Conservation (phyloP, 2,888 invertebrate species). For the Protonemura montana region DNA sequence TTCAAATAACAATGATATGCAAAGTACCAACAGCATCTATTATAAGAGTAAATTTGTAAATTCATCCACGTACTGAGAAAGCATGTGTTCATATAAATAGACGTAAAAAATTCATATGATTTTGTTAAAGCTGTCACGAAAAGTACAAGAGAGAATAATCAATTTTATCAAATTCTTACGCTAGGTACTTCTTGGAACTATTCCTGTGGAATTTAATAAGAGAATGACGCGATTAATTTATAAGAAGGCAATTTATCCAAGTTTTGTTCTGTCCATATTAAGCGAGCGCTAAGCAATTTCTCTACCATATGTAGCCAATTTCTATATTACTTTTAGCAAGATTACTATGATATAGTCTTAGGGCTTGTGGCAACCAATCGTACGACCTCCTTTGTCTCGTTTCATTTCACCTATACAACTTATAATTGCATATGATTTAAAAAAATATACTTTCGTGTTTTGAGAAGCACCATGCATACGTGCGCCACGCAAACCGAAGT, state of each 20-base stretch:
- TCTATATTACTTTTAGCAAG: neutral
- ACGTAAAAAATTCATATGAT: neutral
- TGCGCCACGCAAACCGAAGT: neutral
- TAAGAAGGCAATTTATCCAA: slow-evolving; percentile 7
- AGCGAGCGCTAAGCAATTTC: neutral
- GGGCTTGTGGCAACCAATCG: neutral
- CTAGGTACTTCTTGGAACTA: neutral
- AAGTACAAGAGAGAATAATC: neutral
- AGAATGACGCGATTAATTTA: slow-evolving; percentile 12
- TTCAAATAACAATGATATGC: neutral
- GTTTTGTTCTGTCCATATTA: neutral
- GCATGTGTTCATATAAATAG: neutral
- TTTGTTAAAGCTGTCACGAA: neutral
- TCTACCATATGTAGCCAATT: slow-evolving; percentile 2
- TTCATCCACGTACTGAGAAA: neutral
- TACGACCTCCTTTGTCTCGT: neutral
- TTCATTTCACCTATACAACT: neutral
- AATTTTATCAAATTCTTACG: neutral
- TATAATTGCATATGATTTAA: neutral
- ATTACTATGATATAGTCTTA: neutral
- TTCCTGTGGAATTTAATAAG: neutral
- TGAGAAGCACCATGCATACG: neutral
- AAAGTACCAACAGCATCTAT: neutral
- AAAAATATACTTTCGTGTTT: neutral
- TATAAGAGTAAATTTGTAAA: neutral